Percentiles rank a stretch among this genome's conserved stretches.
Conservation (phyloP, 2,113 vertebrate species). For the Corythaixoides concolor region DNA sequence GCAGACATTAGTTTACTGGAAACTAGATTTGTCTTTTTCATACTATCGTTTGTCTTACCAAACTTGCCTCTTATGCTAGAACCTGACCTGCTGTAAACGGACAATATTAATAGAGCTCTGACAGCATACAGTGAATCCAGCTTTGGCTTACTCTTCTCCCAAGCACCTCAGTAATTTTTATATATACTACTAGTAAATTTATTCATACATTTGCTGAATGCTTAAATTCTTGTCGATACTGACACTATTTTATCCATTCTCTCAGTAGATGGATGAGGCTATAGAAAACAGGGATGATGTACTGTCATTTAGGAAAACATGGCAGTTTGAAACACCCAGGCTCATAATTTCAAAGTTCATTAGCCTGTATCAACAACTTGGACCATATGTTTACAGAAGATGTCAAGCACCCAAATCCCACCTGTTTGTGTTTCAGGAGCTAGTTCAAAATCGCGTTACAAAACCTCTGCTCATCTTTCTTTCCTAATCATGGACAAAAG, state of each 20-base stretch:
- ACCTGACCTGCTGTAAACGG: background rate
- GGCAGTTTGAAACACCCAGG: background rate
- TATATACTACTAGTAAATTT: background rate
- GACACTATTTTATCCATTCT: background rate
- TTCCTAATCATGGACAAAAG: background rate
- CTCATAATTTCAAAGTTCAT: background rate
- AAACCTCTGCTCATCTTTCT: background rate
- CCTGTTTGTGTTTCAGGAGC: background rate
- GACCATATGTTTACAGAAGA: background rate
- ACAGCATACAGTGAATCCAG: background rate
- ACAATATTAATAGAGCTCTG: background rate
- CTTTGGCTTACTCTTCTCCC: background rate
- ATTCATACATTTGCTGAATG: background rate
- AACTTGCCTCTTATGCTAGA: background rate
- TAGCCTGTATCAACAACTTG: background rate
- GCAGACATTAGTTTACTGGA: background rate
- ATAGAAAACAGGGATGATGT: background rate
- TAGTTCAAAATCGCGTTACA: background rate
- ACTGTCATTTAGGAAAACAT: background rate
- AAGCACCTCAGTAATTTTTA: background rate
- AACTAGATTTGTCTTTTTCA: background rate
- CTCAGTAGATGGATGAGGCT: background rate
- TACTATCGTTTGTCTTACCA: background rate
- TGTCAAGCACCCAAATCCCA: background rate
- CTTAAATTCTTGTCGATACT: background rate